phyloP scores from a whole-genome alignment of 1,140 invertebrate genomes.

The Orussus abietinus region DNA sequence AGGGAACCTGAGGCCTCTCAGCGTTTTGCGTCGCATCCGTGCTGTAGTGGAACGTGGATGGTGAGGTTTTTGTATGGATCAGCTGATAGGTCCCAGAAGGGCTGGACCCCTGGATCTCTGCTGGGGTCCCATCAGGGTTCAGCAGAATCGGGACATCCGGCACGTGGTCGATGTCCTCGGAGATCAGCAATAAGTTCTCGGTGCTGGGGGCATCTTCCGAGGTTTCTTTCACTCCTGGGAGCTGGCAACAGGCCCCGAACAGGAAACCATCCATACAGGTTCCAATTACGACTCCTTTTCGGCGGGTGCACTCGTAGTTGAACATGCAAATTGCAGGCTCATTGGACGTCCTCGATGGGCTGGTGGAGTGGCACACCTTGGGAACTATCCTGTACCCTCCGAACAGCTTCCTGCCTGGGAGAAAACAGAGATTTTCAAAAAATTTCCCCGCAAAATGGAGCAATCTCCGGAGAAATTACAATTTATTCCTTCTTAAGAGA shows the following conservation, averaged over 20 bases:
- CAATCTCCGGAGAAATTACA: too few relatives aligned
- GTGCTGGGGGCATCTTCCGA: constrained; percentile 13
- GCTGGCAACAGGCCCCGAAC: constrained; percentile 84
- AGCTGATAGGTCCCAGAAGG: too few relatives aligned
- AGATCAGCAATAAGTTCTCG: constrained; percentile 19
- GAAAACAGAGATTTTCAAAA: constrained; percentile 9
- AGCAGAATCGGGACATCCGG: constrained; percentile 45
- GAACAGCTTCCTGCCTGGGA: constrained; percentile 73
- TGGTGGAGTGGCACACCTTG: constrained; percentile 64
- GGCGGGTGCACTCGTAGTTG: constrained; percentile 81
- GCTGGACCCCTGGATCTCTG: constrained; percentile 19
- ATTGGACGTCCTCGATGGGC: constrained; percentile 41
- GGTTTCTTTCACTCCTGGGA: constrained; percentile 42
- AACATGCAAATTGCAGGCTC: constrained; percentile 89
- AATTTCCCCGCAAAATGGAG: constrained; percentile 7
- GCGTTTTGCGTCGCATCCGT: constrained; percentile 25
- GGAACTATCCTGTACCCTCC: constrained; percentile 82
- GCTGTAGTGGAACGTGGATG: constrained; percentile 14
- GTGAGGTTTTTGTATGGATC: too few relatives aligned
- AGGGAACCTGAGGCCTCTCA: constrained; percentile 32
- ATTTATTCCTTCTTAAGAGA: too few relatives aligned
- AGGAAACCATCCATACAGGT: constrained; percentile 89
- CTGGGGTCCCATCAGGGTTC: constrained; percentile 40
- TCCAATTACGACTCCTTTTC: constrained; percentile 78
- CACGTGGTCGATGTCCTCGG: constrained; percentile 43